Base-by-base conservation (phyloP, 2,888 invertebrate genomes). In the Eurois occulta region DNA sequence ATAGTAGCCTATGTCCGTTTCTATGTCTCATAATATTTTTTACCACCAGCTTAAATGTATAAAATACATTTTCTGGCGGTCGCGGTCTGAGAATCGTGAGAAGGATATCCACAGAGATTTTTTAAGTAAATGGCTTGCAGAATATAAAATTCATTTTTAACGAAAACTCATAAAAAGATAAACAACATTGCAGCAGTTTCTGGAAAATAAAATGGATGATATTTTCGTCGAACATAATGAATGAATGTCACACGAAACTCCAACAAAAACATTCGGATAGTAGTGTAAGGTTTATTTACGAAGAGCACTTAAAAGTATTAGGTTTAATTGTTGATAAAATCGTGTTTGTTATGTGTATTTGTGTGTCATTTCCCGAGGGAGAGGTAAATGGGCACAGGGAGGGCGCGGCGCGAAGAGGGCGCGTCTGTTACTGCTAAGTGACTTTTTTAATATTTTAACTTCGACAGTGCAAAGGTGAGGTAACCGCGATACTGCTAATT, bases 401-500 rank as follows among this genome's bases (percentile, higher is more conserved):
- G 80, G 86, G 86, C 38, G 86, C 80, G 86, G 80, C 87, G 67
- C 72, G 60, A 76, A 60, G 68, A 73, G 86, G 86, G 87, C 74
- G 83, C 81, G 79, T 69, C 79, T 70, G 83, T 73, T 74, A 81
- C 74, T 81, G 80, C 81, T 86, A 79, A 86, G 86, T 86, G 88
- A 87, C 84, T 83, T 83, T 86, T 86, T 87, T 80, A 87, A 87
- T 87, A 87, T 86, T 86, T 84, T 81, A 84, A 86, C 86, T 86
- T 86, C 75, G 78, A 81, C 83, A 79, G 76, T 74, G 83, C 83
- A 77, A 86, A 84, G 86, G 81, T 85, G 81, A 83, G 82, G 82
- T 81, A 70, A 58, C 82, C 81, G 81, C 72, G 77, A 72, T 71
- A 71, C 86, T 69, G 72, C 76, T 81, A 81, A 81, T 85, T 81